Percentiles rank a stretch among this genome's conserved stretches.
These are phyloP conservation scores for Oceanodroma leucorhoa DNA, from an alignment of 2,797 vertebrate genomes.

Conservation along the genomic window DNA sequence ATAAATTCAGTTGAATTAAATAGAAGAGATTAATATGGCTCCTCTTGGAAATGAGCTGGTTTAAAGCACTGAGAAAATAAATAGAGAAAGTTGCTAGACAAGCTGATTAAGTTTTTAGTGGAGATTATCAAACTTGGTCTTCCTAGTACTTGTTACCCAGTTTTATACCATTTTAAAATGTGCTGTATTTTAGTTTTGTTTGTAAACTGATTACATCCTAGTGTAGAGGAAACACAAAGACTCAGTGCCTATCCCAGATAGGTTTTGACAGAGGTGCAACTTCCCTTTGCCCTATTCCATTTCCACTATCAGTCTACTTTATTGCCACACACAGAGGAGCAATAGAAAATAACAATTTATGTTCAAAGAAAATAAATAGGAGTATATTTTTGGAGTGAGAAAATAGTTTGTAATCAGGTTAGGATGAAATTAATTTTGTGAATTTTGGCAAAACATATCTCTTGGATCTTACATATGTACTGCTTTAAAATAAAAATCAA, in stretches of 20 bases:
- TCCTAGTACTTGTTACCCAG: background rate
- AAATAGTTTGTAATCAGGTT: background rate
- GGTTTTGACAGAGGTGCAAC: background rate
- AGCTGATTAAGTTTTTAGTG: constrained; percentile 24
- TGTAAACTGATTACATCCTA: background rate
- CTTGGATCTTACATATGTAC: background rate
- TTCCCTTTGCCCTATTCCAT: background rate
- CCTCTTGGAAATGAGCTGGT: constrained; percentile 13
- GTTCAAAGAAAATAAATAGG: background rate
- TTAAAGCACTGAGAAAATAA: constrained; percentile 47
- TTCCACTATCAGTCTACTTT: background rate
- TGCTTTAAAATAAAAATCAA: background rate
- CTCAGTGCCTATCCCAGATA: background rate
- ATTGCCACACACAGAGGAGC: background rate
- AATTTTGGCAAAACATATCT: background rate
- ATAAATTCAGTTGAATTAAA: constrained; percentile 10
- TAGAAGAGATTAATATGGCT: constrained; percentile 50
- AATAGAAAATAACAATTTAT: background rate
- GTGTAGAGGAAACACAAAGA: background rate
- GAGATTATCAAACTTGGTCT: constrained; percentile 21
- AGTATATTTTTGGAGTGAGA: background rate
- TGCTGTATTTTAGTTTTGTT: background rate
- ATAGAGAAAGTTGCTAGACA: constrained; percentile 9
- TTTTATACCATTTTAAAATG: background rate
- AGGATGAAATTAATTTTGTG: background rate